phyloP scores from a whole-genome alignment of 2,113 vertebrate species.

The Bambusicola thoracicus region DNA sequence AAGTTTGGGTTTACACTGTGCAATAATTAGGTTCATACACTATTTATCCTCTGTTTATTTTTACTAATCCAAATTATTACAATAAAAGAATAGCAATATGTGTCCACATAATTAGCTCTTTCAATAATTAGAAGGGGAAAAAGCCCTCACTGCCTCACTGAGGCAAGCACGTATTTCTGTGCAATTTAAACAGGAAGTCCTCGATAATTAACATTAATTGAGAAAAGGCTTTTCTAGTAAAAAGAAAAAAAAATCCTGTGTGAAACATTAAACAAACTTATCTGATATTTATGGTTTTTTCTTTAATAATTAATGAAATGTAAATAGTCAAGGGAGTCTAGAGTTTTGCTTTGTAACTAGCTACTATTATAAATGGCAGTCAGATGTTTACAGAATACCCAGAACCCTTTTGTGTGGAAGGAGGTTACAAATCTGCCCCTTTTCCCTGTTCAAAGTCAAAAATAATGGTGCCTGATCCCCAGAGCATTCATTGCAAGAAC shows the following conservation, averaged over 20 bases:
- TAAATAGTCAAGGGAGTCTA: slow-evolving; percentile 91
- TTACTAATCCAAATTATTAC: slow-evolving; percentile 80
- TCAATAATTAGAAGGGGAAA: slow-evolving; percentile 75
- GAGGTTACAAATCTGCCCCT: slow-evolving; percentile 87
- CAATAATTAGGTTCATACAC: slow-evolving; percentile 49
- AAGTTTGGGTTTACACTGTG: slow-evolving; percentile 70
- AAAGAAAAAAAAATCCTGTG: slow-evolving; percentile 80
- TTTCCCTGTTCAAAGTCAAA: slow-evolving; percentile 88
- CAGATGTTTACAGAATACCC: slow-evolving; percentile 92
- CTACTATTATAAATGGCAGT: slow-evolving; percentile 85
- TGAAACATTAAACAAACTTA: slow-evolving; percentile 95
- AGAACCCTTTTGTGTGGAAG: slow-evolving; percentile 80
- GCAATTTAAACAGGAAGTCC: slow-evolving; percentile 90
- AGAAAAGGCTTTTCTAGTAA: slow-evolving; percentile 76
- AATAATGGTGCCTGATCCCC: slow-evolving; percentile 89
- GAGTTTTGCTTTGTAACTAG: slow-evolving; percentile 82
- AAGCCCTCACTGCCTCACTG: slow-evolving; percentile 66
- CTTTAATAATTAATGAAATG: slow-evolving; percentile 96
- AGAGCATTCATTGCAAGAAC: slow-evolving; percentile 84
- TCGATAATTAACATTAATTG: slow-evolving; percentile 92
- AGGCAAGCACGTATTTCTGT: slow-evolving; percentile 77
- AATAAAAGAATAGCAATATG: slow-evolving; percentile 79
- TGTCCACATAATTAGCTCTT: slow-evolving; percentile 81
- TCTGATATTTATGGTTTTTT: slow-evolving; percentile 87
- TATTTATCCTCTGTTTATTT: slow-evolving; percentile 80